These are phyloP conservation scores for Synergus gifuensis DNA, from an alignment of 2,888 invertebrate species.

Conservation along the genomic window DNA sequence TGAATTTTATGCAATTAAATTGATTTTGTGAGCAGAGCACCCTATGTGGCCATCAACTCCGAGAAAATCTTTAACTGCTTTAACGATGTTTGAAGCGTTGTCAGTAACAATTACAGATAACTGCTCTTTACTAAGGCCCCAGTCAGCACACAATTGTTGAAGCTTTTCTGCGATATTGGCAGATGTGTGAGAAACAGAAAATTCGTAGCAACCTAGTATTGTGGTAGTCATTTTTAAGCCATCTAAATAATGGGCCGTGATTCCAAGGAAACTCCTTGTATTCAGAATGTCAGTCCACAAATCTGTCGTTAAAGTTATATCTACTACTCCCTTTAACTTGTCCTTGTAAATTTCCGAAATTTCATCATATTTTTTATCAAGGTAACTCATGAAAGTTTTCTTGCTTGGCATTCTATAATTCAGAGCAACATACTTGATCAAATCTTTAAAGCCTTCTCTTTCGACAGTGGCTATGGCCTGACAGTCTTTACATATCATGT, in stretches of 20 bases:
- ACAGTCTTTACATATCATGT: constrained; percentile 50
- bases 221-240: constrained; percentile 23
- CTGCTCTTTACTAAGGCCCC: too few relatives aligned
- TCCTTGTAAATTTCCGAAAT: constrained; percentile 33
- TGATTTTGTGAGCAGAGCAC: too few relatives aligned
- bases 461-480: constrained; percentile 46
- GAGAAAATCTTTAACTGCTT: constrained; percentile 46
- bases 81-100: constrained; percentile 51
- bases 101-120: constrained; percentile 50
- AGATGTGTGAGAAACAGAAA: too few relatives aligned
- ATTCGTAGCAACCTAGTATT: constrained; percentile 44
- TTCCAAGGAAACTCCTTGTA: constrained; percentile 5
- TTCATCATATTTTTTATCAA: not conserved
- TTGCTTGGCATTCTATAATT: constrained; percentile 46
- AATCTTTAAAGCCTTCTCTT: constrained; percentile 48
- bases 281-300: too few relatives aligned
- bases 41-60: constrained; percentile 54
- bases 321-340: constrained; percentile 42
- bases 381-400: constrained; percentile 43
- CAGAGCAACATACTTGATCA: constrained; percentile 44
- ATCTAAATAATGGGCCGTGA: constrained; percentile 38
- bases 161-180: too few relatives aligned
- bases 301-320: constrained; percentile 47
- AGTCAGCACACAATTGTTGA: too few relatives aligned
- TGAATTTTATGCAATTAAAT: too few relatives aligned